Evolutionary conservation across 2,888 invertebrate species (phyloP), one percentile per base, ranked within the genome.

Genomic region (Nesidiocoris tenuis): DNA sequence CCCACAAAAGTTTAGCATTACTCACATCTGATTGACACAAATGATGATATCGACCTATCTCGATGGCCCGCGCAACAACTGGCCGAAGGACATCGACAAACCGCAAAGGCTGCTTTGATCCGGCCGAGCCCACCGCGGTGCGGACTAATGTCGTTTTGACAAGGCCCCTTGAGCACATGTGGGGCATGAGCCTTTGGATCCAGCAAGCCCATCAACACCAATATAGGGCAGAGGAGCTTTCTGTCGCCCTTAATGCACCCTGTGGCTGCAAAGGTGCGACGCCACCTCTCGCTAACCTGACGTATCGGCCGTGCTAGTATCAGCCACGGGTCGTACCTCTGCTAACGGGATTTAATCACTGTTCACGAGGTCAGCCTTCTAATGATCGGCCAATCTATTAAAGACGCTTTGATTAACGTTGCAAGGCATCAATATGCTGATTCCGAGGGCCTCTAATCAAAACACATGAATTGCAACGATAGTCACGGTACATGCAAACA

Each of bases 331-430:
- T n/a, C n/a, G n/a, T 39, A 12, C 39, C 5, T 12, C 39, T 7
- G 12, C 39, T 3, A 39, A 39, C 12, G 39, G 39, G 39, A 39
- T 39, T 56, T 67, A 67, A 67, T 67, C 67, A 67, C 54, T 67
- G 67, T 67, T 67, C 55, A 67, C 67, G 39, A 39, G 39, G 39
- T 39, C 39, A 19, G 54, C 67, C 67, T 56, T 67, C 55, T 67
- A 67, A 67, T 67, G 67, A 55, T 21, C 67, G 54, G 22, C 67
- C 67, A 67, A 67, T 67, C 67, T 67, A 67, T 67, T 67, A 67
- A 22, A 39, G n/a, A 22, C 22, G 67, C 67, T 67, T 67, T 67
- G 67, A 67, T 22, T 67, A 56, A 67, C 67, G 67, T 67, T 67
- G 21, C 22, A 67, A 1, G 23, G 67, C 9, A 3, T 39, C 12